Evolutionary conservation across 2,113 vertebrate genomes (phyloP).

Genomic region (Crotalus viridis): DNA sequence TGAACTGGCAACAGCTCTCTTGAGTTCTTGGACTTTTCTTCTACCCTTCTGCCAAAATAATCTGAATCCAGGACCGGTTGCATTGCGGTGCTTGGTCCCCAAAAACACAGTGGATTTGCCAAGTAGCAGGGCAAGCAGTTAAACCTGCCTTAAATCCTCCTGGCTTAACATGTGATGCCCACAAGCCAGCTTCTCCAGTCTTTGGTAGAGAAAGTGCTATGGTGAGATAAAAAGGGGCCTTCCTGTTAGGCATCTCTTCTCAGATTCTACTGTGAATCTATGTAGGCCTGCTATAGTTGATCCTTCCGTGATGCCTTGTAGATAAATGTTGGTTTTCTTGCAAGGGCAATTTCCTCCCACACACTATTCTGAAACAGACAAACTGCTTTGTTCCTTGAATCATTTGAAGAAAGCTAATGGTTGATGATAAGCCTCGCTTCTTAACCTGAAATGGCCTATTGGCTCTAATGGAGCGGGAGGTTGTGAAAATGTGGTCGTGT

Average conservation of each 20-base stretch:
- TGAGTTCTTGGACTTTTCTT: neutral
- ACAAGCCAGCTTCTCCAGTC: neutral
- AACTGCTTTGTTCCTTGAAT: neutral
- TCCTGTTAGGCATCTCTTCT: neutral
- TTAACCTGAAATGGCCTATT: neutral
- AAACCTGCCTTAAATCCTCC: neutral
- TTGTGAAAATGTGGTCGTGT: neutral
- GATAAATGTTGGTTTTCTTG: neutral
- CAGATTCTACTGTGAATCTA: neutral
- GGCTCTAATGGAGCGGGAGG: neutral
- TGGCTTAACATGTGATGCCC: neutral
- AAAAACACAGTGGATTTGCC: neutral
- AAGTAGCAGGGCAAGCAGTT: neutral
- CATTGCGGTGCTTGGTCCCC: neutral
- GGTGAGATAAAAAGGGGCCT: neutral
- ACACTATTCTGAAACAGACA: neutral
- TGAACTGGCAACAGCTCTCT: neutral
- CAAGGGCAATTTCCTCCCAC: neutral
- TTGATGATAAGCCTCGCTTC: neutral
- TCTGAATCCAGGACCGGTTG: neutral
- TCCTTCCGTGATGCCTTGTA: neutral
- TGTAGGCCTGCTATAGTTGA: neutral
- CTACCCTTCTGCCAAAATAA: neutral
- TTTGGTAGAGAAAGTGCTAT: neutral
- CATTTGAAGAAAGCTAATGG: neutral